phyloP scores from a whole-genome alignment of 2,888 invertebrate species.

The Argyresthia goedartella region DNA sequence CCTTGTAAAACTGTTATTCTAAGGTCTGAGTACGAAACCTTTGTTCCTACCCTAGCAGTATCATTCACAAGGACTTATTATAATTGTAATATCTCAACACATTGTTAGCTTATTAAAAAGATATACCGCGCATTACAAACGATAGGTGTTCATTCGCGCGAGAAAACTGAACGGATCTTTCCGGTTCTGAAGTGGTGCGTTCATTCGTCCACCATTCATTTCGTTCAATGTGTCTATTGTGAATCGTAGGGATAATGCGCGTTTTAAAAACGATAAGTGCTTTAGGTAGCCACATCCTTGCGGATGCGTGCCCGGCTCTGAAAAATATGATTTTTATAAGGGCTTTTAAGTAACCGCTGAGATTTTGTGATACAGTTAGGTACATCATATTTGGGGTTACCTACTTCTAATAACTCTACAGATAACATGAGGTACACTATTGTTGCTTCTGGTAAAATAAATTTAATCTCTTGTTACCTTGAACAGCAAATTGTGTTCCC shows the following conservation, averaged over 20 bases:
- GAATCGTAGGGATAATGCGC: neutral
- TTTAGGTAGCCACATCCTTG: constrained; percentile 7
- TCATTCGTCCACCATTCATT: constrained; percentile 20
- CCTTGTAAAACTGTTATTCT: too few relatives aligned
- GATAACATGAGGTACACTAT: too few relatives aligned
- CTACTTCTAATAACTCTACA: too few relatives aligned
- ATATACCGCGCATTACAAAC: constrained; percentile 51
- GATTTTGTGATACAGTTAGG: neutral
- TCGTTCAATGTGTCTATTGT: constrained; percentile 6
- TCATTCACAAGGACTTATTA: constrained; percentile 30
- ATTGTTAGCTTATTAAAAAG: constrained; percentile 47
- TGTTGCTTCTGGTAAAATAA: too few relatives aligned
- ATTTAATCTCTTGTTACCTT: too few relatives aligned
- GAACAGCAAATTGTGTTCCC: too few relatives aligned
- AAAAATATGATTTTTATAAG: constrained; percentile 19
- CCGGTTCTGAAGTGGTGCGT: constrained; percentile 59
- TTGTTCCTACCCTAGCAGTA: constrained; percentile 22
- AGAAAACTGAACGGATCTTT: constrained; percentile 52
- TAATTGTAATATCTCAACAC: constrained; percentile 40
- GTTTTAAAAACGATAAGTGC: constrained; percentile 1
- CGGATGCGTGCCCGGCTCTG: constrained; percentile 16
- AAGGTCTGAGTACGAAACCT: constrained; percentile 13
- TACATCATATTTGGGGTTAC: neutral
- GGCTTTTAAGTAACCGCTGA: neutral
- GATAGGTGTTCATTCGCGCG: constrained; percentile 50